Conservation (phyloP, 1,140 invertebrate species). For the Olivierus martensii region DNA sequence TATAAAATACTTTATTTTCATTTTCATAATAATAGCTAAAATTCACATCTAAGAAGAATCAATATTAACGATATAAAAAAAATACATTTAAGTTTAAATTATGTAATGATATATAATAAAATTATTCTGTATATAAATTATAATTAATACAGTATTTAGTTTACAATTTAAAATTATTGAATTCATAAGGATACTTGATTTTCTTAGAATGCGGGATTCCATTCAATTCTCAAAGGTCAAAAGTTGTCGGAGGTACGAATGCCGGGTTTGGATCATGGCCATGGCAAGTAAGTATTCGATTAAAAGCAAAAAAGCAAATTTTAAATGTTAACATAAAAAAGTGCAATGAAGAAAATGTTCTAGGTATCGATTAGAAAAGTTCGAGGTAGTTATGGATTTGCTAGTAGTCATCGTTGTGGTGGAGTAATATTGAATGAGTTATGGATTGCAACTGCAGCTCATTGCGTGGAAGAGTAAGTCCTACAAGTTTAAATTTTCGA, state of each 20-base stretch:
- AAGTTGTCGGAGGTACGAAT: constrained; percentile 82
- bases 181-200: no score
- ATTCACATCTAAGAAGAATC: no score
- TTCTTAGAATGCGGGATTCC: constrained; percentile 54
- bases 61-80: no score
- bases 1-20: no score
- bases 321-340: neutral
- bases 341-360: constrained; percentile 25
- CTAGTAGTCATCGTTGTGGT: constrained; percentile 80
- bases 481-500: no score
- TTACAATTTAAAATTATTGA: no score
- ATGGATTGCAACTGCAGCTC: constrained; percentile 92
- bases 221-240: constrained; percentile 57
- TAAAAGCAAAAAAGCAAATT: neutral
- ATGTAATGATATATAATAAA: no score
- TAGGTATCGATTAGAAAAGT: constrained; percentile 55
- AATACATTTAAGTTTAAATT: no score
- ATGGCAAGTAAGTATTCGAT: constrained; percentile 51
- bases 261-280: constrained; percentile 82
- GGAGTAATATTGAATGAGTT: constrained; percentile 84
- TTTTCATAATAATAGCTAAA: no score
- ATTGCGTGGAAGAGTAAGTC: constrained; percentile 89
- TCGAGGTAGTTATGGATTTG: constrained; percentile 82
- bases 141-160: no score
- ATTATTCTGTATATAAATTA: no score